Base-by-base conservation (phyloP, 2,797 vertebrate genomes). In the Tamandua tetradactyla region DNA sequence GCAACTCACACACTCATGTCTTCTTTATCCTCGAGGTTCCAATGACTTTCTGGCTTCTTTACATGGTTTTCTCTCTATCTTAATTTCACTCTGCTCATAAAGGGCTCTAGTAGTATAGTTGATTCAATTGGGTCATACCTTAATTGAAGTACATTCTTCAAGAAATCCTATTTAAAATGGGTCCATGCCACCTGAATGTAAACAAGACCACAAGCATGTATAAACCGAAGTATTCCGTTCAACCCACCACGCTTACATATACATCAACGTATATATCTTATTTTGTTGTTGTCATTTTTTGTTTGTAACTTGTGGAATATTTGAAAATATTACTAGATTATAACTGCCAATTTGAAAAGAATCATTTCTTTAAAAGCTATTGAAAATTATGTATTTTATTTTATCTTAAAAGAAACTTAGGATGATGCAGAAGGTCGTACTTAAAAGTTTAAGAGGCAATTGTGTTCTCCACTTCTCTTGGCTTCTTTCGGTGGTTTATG, bases 361-460 rank as follows among this genome's bases (percentile, higher is more conserved):
- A 44, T 1, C 44, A 94, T 80, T 69, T 30, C 4, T 72, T 96
- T 86, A 82, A 88, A 78, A 93, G 32, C 83, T 92, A 47, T 94
- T 88, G 69, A 71, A 92, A 94, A 95, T 94, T 88, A 42, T 25
- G 92, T 66, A 44, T 88, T 94, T 94, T 93, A 83, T 75, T 95
- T 92, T 89, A 87, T 47, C 12, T 62, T 83, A 81, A 83, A 91
- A 57, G 37, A 94, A 87, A 22, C 57, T 87, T 93, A 69, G 5
- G 37, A 89, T 87, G 87, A 95, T 35, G 49, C n/a, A 72, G 52
- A 87, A 87, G 66, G 64, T 62, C 94, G 68, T 78, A 94, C 57
- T 94, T 94, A 89, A 49, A 80, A 87, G 89, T 96, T 87, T 47
- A 95, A 94, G 55, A 68, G 75, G 32, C 68, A 95, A 93, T 95